These are phyloP conservation scores for Cantharis rufa DNA, from an alignment of 2,888 invertebrate genomes.

Conservation along the genomic window DNA sequence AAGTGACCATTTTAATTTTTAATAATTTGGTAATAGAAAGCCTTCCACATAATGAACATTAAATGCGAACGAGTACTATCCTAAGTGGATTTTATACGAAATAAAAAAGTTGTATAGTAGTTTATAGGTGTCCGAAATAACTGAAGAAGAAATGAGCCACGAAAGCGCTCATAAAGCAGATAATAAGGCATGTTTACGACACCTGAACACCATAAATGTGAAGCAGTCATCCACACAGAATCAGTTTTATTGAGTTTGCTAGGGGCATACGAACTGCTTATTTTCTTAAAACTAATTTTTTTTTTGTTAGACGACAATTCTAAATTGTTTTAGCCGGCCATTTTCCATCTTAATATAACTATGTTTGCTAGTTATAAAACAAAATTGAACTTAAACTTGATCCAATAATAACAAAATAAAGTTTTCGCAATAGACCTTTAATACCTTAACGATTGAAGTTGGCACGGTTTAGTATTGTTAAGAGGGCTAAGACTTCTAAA, in stretches of 20 bases:
- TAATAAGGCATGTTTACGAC: slow-evolving; percentile 55
- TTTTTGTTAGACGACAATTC: background rate
- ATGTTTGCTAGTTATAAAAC: slow-evolving; percentile 1
- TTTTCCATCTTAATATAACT: background rate
- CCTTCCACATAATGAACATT: slow-evolving; percentile 5
- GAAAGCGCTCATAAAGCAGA: slow-evolving; percentile 50
- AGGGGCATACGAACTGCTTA: slow-evolving; percentile 17
- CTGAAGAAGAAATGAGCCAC: slow-evolving; percentile 45
- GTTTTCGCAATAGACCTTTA: slow-evolving; percentile 26
- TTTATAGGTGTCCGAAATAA: slow-evolving; percentile 49
- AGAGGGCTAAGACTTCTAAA: slow-evolving; percentile 23
- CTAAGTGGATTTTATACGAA: slow-evolving; percentile 38
- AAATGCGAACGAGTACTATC: slow-evolving; percentile 18
- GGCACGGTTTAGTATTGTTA: slow-evolving; percentile 33
- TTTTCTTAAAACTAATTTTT: slow-evolving; percentile 11
- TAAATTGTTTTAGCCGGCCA: background rate
- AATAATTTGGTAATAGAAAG: background rate
- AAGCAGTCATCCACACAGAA: slow-evolving; percentile 45
- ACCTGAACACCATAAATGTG: slow-evolving; percentile 51
- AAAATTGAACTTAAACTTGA: slow-evolving; percentile 17
- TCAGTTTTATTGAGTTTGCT: slow-evolving; percentile 36
- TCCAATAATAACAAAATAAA: slow-evolving; percentile 23
- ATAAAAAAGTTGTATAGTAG: slow-evolving; percentile 40
- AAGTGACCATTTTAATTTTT: background rate
- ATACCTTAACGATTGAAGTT: slow-evolving; percentile 36